Evolutionary conservation across 2,797 vertebrate species (phyloP), one percentile per base, ranked within the genome.

Genomic region (Takifugu rubripes): DNA sequence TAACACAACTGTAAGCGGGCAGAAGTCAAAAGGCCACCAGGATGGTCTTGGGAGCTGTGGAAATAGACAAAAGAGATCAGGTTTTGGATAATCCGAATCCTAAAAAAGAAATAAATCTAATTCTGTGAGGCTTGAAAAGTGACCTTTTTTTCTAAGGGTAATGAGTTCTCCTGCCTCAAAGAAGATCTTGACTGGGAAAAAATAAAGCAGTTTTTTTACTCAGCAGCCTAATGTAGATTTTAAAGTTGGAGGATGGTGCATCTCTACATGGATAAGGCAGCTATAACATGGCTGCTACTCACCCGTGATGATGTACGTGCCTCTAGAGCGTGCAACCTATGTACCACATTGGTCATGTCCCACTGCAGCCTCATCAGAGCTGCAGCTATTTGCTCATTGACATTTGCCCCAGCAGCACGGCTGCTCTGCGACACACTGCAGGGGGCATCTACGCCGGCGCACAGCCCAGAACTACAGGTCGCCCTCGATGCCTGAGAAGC

Each of bases 11-110:
- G 92, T 68, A 69, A 92, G 78, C 48, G 93, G 93, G 74, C 93
- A 93, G 66, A 92, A 75, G 61, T 92, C 87, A 25, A 94, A 94
- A 71, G 93, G 93, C 94, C 95, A 95, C 95, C 94, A 94, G 0
- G 92, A 90, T 1, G 91, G 90, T 84, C 87, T 94, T 90, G 94
- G 75, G 66, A 80, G 72, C 90, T 91, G 80, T 53, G 16, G 68
- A 68, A 65, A 64, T n/a, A 70, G 1, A 48, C 71, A 70, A 14
- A 2, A 40, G 14, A 0, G 54, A 57, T 47, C 36, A 58, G 52
- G 25, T 14, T 9, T 15, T 36, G 40, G 29, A 2, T 10, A n/a
- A 48, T 12, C 8, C n/a, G 0, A 17, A 11, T 48, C 21, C n/a
- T 1, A 48, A n/a, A 24, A 48, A 33, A 65, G 48, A 21, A 33